Evolutionary conservation across 2,113 vertebrate genomes (phyloP), one percentile per base, ranked within the genome.

Genomic region (Bucco capensis): DNA sequence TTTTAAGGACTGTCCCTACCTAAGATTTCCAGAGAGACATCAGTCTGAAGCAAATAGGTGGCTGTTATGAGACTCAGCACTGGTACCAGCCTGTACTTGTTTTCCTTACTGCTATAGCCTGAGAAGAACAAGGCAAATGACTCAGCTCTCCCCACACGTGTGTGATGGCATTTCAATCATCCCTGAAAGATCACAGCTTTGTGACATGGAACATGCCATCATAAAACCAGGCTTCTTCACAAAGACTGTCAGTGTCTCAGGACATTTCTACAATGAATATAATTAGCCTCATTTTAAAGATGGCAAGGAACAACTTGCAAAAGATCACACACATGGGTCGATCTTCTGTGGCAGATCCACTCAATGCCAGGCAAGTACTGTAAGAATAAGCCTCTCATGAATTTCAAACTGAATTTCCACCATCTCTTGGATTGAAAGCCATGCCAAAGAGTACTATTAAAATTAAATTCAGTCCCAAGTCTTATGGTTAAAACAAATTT

Each of bases 261-360:
- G 40, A 80, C n/a, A 25, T 83, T 76, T 53, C 67, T 76, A 60
- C 25, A 38, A 65, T 28, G 21, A 87, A 72, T 79, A 51, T 22
- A 51, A 86, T 83, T 71, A 83, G 22, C 38, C 40, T 22, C 19
- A 22, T 83, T 86, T 95, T 51, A 95, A 92, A 95, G 47, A 64
- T 74, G 35, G 65, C 38, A 86, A 44, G 35, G 69, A 90, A 67
- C 23, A 64, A 93, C 51, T 57, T 86, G 23, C 8, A 60, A 57
- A 85, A 76, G 28, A 73, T 60, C 8, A 8, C 27, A 64, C 12
- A 35, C 27, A 19, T 6, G 10, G 31, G 19, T 60, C 0, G 0
- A 53, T 62, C 54, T 75, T 79, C 66, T 28, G 10, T 64, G 46
- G 56, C 42, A 86, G 35, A 86, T 51, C 22, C 25, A 40, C 44